Base-by-base conservation (phyloP, 2,113 vertebrate species). In the Paralichthys olivaceus region DNA sequence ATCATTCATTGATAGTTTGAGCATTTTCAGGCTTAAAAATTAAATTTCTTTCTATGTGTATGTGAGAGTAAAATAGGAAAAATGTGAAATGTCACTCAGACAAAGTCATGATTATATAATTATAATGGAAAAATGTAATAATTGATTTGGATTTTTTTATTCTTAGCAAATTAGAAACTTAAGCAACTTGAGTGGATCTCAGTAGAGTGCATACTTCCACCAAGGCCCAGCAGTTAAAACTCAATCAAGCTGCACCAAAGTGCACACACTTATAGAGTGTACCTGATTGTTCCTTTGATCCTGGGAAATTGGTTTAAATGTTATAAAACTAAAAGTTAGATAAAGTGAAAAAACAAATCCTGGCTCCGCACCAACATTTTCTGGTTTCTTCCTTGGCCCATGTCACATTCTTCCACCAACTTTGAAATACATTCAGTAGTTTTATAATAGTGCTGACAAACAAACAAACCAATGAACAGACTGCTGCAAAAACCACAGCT, bases 1-100 rank as follows among this genome's bases (percentile, higher is more conserved):
- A n/a, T 57, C 45, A 72, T 71, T 77, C 53, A 77, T 53, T 72
- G 4, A 68, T 75, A 4, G 23, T 64, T 45, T 34, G 51, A 49
- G 22, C 15, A 22, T 29, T 14, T 29, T 53, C 14, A 59, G 32
- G 19, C 19, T 47, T 20, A 57, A 12, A 26, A 53, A 43, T 29
- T 20, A 0, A n/a, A 45, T 13, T 51, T 15, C 9, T 66, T 25
- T 54, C 2, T 23, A n/a, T 28, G 55, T 22, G 29, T 66, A 8
- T 54, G 51, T 60, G 25, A 51, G 58, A n/a, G 23, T 5, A 32
- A 40, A 29, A 32, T 4, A 3, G 23, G 6, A 51, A 19, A 25
- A 56, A 51, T 20, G 4, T 20, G 2, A 43, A n/a, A n/a, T n/a
- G n/a, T 20, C 5, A 29, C 2, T 13, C 32, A 19, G 7, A n/a